Conservation (phyloP, 2,797 vertebrate genomes). For the Chiroxiphia lanceolata region DNA sequence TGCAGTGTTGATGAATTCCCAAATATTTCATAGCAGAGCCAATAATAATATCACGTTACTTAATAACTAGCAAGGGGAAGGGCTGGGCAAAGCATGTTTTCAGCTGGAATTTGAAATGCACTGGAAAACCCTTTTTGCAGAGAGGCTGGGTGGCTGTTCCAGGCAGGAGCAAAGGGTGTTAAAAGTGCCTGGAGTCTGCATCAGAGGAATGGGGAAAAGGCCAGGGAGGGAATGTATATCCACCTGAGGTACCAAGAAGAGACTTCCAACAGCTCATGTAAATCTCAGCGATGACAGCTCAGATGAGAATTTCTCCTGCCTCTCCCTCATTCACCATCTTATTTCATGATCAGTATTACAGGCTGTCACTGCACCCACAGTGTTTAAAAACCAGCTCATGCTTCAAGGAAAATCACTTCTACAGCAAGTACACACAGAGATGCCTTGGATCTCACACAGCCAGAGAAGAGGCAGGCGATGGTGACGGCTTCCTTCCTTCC, state of each 20-base stretch:
- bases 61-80: neutral
- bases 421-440: neutral
- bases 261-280: neutral
- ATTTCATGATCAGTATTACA: neutral
- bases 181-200: neutral
- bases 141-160: neutral
- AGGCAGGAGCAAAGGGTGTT: neutral
- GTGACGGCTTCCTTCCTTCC: neutral
- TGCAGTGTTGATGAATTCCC: neutral
- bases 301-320: neutral
- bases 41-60: neutral
- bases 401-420: slow-evolving; percentile 35
- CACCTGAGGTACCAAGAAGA: neutral
- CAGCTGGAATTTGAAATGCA: neutral
- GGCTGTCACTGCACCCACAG: slow-evolving; percentile 4
- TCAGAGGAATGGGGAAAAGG: rapidly evolving
- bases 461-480: neutral
- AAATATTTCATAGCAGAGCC: neutral
- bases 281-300: neutral
- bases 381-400: slow-evolving; percentile 50
- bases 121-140: neutral
- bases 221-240: neutral
- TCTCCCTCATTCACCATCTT: neutral
- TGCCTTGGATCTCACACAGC: rapidly evolving
- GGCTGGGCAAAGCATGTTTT: neutral